Conservation (phyloP, 2,113 vertebrate genomes). For the Theristicus caerulescens region DNA sequence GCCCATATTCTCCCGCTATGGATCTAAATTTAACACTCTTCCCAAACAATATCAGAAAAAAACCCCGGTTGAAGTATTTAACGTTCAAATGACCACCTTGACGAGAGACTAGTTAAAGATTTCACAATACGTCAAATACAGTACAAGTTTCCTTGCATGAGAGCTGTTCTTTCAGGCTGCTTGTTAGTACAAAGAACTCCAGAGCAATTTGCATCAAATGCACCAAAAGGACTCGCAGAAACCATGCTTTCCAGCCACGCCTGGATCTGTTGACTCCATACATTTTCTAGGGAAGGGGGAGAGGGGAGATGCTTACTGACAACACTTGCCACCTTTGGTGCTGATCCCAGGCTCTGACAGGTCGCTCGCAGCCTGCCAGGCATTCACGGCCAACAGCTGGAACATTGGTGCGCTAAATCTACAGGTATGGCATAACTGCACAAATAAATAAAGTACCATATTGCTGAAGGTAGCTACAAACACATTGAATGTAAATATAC, state of each 20-base stretch:
- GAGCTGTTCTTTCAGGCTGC: background rate
- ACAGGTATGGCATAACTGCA: background rate
- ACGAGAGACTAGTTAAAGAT: background rate
- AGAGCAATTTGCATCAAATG: background rate
- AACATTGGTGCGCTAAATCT: too few species aligned
- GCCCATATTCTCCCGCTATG: fast-evolving
- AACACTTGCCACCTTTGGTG: background rate
- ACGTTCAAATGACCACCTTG: background rate
- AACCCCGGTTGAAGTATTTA: background rate
- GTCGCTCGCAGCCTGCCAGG: background rate
- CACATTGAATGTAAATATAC: background rate
- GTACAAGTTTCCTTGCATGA: background rate
- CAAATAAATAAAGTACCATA: too few species aligned
- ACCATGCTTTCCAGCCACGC: fast-evolving
- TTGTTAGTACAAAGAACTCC: background rate
- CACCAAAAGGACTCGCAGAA: fast-evolving
- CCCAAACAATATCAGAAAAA: background rate
- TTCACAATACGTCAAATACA: background rate
- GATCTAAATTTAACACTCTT: background rate
- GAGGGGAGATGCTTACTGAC: background rate
- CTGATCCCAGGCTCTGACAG: background rate
- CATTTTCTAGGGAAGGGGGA: background rate
- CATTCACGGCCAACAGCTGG: background rate
- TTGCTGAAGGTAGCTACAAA: background rate
- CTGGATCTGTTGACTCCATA: fast-evolving